Conservation (phyloP, 1,140 invertebrate genomes). For the Chrysomallon squamiferum region DNA sequence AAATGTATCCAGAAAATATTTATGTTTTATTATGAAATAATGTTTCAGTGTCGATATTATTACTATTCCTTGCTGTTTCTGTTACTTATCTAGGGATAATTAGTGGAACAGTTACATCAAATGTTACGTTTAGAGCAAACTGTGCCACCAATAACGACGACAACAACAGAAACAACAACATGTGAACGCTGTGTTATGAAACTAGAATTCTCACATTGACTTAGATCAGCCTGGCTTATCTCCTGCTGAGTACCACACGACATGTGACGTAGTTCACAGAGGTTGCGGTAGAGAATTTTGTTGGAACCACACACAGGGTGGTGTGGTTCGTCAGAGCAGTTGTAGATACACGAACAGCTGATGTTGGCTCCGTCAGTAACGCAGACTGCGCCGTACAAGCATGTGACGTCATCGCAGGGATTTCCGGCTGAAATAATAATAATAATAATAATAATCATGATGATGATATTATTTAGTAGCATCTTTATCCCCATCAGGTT, state of each 20-base stretch:
- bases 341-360: not conserved
- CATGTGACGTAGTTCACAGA: not conserved
- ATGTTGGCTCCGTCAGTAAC: not conserved
- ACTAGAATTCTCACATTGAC: not conserved
- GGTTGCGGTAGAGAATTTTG: slow-evolving; percentile 2
- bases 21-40: too few species aligned
- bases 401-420: slow-evolving; percentile 4
- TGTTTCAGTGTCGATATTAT: too few species aligned
- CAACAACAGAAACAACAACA: too few species aligned
- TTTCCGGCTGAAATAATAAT: slow-evolving; percentile 1
- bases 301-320: slow-evolving; percentile 3
- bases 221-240: not conserved
- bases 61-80: too few species aligned
- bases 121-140: too few species aligned
- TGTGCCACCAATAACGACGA: too few species aligned
- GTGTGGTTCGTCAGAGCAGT: slow-evolving; percentile 1
- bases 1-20: too few species aligned
- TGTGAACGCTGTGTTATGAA: too few species aligned
- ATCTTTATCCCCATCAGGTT: not conserved
- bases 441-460: not conserved
- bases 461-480: not conserved
- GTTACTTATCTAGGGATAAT: too few species aligned
- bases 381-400: slow-evolving; percentile 8
- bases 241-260: slow-evolving; percentile 1
- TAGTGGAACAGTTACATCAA: too few species aligned